These are phyloP conservation scores for Epizoanthus rinbou DNA, from an alignment of 92 coral and sea anemone genomes.

Conservation along the genomic window DNA sequence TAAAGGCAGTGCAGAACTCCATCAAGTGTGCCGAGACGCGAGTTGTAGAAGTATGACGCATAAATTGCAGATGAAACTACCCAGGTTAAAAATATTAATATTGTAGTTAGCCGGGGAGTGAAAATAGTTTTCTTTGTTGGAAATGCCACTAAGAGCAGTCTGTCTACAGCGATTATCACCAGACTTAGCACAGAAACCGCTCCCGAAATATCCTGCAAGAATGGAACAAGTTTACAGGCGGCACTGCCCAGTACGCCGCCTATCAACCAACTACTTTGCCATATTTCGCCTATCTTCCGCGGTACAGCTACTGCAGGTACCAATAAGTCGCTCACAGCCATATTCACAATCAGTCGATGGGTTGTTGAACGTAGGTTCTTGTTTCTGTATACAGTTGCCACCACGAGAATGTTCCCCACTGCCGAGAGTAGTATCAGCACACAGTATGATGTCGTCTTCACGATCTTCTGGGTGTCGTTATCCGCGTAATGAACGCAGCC, in stretches of 20 bases:
- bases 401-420: constrained; percentile 12
- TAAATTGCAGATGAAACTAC: constrained; percentile 14
- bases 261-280: constrained; percentile 13
- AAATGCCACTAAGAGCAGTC: background rate
- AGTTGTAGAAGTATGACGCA: constrained; percentile 27
- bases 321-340: constrained; percentile 30
- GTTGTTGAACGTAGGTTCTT: constrained; percentile 31
- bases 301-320: constrained; percentile 15
- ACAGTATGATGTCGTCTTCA: constrained; percentile 12
- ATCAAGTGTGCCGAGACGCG: background rate
- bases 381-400: constrained; percentile 36
- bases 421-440: background rate
- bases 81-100: constrained; percentile 23
- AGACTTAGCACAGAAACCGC: constrained; percentile 41
- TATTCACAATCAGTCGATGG: constrained; percentile 27
- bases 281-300: constrained; percentile 15
- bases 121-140: constrained; percentile 26
- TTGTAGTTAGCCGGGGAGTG: background rate
- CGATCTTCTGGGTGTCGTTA: background rate
- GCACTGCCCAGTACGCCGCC: constrained; percentile 10
- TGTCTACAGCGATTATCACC: constrained; percentile 22
- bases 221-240: constrained; percentile 23
- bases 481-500: background rate
- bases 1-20: constrained; percentile 4
- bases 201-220: constrained; percentile 30